Conservation (phyloP, 2,797 vertebrate species). For the Enteromius trimaculatus region DNA sequence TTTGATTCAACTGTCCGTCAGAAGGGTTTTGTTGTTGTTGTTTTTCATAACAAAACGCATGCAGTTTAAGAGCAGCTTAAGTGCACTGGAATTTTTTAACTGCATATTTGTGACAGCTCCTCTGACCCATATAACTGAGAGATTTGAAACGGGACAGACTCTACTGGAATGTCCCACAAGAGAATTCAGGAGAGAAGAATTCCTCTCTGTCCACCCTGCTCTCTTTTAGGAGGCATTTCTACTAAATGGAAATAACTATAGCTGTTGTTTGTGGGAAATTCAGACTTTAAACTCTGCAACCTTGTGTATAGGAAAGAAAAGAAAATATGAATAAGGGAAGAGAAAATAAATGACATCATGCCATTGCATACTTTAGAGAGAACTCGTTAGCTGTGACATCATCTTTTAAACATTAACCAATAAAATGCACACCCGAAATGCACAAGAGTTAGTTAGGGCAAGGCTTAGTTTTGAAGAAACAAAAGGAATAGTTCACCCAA, state of each 20-base stretch:
- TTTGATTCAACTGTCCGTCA: background rate
- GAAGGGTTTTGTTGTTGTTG: background rate
- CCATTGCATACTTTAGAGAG: slow-evolving; percentile 2
- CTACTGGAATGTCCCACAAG: slow-evolving; percentile 18
- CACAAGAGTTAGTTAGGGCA: background rate
- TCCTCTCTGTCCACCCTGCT: background rate
- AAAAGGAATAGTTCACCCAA: background rate
- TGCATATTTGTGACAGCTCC: slow-evolving; percentile 32
- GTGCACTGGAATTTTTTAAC: slow-evolving; percentile 5
- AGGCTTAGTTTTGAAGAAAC: background rate
- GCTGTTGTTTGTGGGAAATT: slow-evolving; percentile 26
- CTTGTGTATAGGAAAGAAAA: background rate
- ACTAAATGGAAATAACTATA: slow-evolving; percentile 27
- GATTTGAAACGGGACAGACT: slow-evolving; percentile 28
- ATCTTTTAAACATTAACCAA: slow-evolving; percentile 33
- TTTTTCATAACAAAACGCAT: background rate
- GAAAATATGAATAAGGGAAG: slow-evolving; percentile 6
- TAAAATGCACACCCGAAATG: background rate
- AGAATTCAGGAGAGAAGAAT: slow-evolving; percentile 21
- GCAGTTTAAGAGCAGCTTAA: background rate
- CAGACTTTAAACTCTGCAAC: background rate
- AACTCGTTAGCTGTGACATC: slow-evolving; percentile 35
- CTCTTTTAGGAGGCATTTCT: slow-evolving; percentile 44
- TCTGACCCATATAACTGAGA: slow-evolving; percentile 34
- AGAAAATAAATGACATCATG: slow-evolving; percentile 32